Conservation (phyloP, 2,797 vertebrate species). For the Neostethus bicornis region DNA sequence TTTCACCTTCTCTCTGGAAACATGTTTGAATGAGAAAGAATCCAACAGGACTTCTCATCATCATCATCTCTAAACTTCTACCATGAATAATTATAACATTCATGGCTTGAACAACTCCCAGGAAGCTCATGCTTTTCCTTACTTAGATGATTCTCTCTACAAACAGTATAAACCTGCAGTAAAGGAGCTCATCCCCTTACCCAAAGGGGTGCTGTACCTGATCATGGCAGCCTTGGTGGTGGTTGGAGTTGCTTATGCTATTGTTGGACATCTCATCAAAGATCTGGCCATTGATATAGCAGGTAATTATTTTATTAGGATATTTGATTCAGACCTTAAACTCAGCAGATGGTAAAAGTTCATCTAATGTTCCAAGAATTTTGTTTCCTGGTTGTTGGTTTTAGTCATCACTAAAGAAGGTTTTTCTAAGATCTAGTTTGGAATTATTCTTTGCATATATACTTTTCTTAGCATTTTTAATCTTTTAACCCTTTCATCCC, state of each 20-base stretch:
- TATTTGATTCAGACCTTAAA: not conserved
- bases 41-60: accelerated
- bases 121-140: constrained; percentile 52
- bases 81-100: constrained; percentile 66
- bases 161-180: constrained; percentile 75
- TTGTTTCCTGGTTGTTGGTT: too few species aligned
- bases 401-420: too few species aligned
- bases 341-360: too few species aligned
- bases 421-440: too few species aligned
- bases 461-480: too few species aligned
- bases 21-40: not conserved
- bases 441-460: too few species aligned
- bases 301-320: constrained; percentile 62
- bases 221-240: constrained; percentile 84
- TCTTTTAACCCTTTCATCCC: too few species aligned
- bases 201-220: constrained; percentile 82
- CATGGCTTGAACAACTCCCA: constrained; percentile 56
- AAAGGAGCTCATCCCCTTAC: constrained; percentile 80
- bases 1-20: not conserved
- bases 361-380: too few species aligned
- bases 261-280: constrained; percentile 88
- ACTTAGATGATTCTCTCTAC: constrained; percentile 76
- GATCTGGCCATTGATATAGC: constrained; percentile 84
- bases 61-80: not conserved
- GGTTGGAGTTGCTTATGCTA: constrained; percentile 85